Evolutionary conservation across 2,888 invertebrate genomes (phyloP), one percentile per base, ranked within the genome.

Genomic region (Anthophora plumipes): DNA sequence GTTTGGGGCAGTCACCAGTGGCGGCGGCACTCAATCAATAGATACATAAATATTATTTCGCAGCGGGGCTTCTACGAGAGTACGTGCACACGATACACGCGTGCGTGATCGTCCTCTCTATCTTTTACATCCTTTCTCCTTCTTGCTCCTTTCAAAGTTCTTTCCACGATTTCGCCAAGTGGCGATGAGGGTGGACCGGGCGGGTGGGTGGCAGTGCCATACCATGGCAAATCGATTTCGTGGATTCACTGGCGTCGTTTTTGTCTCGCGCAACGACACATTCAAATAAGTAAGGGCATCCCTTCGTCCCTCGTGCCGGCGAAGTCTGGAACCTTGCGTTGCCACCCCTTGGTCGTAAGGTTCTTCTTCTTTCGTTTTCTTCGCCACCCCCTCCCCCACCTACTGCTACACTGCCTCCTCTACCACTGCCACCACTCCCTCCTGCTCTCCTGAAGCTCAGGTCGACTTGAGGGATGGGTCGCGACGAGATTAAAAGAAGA

Each of bases 401-500:
- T 82, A 31, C 31, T 31, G 31, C 31, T 31, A 70, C 75, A 75
- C 81, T 57, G 55, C 80, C 72, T n/a, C 73, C 78, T 17, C 81
- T 77, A 73, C 68, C 68, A 69, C 22, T 57, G 48, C 73, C 81
- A 77, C 73, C 73, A 81, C 73, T n/a, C 48, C 77, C 73, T 77
- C 63, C 78, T 79, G 20, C 20, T 17, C 17, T 76, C 75, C 50
- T 70, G n/a, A 75, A 79, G 67, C 77, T 70, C 75, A 80, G 79
- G 80, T 81, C 77, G 80, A 70, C 67, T 63, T 77, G 82, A 86
- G 89, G 91, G 90, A 91, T 91, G 92, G 91, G 91, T 90, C 89
- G 90, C 91, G 92, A 92, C 92, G 92, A 92, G 92, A 92, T 92
- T 92, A 92, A 92, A 92, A 92, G 92, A 92, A 92, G 92, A 92